Percentiles rank a stretch among this genome's conserved stretches.
phyloP scores from a whole-genome alignment of 2,888 invertebrate species.

The Pristionchus maxplancki region DNA sequence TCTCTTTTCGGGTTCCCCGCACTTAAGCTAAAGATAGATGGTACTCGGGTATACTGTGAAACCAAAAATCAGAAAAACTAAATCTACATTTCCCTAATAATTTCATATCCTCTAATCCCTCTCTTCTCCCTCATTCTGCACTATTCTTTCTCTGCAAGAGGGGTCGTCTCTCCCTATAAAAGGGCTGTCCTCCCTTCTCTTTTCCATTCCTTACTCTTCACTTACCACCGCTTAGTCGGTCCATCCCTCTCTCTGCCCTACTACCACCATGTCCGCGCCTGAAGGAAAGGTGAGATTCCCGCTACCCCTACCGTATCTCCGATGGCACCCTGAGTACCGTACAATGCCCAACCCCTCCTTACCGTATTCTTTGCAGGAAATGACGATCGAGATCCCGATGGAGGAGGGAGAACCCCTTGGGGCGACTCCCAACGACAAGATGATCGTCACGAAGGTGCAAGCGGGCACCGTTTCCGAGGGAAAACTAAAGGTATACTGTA shows the following conservation, averaged over 20 bases:
- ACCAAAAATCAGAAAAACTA: background rate
- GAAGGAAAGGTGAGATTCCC: background rate
- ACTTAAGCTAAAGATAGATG: too few relatives aligned
- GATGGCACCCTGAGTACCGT: background rate
- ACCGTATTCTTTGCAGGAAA: constrained; percentile 52
- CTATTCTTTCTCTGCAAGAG: background rate
- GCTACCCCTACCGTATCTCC: background rate
- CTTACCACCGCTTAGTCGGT: constrained; percentile 3
- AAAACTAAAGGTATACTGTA: constrained; percentile 63
- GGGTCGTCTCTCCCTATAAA: background rate
- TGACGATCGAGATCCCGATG: constrained; percentile 67
- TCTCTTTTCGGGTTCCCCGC: background rate
- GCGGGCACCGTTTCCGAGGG: constrained; percentile 70
- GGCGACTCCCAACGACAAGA: constrained; percentile 72
- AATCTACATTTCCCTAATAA: background rate
- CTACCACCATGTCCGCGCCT: background rate
- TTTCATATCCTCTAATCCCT: background rate
- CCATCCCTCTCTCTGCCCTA: background rate
- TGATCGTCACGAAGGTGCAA: constrained; percentile 71
- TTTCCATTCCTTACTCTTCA: background rate
- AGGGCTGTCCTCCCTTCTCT: background rate
- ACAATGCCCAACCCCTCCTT: background rate
- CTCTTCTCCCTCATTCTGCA: background rate
- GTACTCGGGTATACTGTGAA: too few relatives aligned
- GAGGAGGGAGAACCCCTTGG: constrained; percentile 75